These are phyloP conservation scores for Aselliscus stoliczkanus DNA, from an alignment of 2,797 vertebrate species.

Conservation along the genomic window DNA sequence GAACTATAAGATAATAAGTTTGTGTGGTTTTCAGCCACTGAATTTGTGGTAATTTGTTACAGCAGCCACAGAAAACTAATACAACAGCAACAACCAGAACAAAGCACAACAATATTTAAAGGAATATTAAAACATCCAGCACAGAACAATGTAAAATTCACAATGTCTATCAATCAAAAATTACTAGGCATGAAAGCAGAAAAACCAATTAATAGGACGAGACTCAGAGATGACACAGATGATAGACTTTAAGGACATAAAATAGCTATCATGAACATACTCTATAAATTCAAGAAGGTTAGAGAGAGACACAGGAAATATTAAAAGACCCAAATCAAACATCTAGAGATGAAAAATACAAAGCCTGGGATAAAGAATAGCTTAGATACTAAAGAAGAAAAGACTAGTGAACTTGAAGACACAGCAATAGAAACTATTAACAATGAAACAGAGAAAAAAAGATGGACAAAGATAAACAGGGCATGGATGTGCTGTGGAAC, in stretches of 20 bases:
- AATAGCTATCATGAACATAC: background rate
- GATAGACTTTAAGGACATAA: background rate
- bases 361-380: background rate
- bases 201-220: constrained; percentile 6
- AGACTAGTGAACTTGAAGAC: background rate
- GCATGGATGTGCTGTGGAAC: background rate
- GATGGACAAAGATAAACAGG: background rate
- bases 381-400: background rate
- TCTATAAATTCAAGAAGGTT: background rate
- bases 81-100: background rate
- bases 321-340: background rate
- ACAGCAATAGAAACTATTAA: background rate
- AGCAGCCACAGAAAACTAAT: background rate
- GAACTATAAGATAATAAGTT: background rate
- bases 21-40: background rate
- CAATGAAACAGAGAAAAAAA: background rate
- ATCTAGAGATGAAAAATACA: background rate
- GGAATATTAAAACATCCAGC: background rate
- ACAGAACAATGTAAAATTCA: background rate
- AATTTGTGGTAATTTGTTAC: background rate
- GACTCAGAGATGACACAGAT: background rate
- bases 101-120: background rate
- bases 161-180: background rate
- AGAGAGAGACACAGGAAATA: background rate
- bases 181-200: background rate